Base-by-base conservation (phyloP, 1,140 invertebrate species). In the Hypsibius dujardini region DNA sequence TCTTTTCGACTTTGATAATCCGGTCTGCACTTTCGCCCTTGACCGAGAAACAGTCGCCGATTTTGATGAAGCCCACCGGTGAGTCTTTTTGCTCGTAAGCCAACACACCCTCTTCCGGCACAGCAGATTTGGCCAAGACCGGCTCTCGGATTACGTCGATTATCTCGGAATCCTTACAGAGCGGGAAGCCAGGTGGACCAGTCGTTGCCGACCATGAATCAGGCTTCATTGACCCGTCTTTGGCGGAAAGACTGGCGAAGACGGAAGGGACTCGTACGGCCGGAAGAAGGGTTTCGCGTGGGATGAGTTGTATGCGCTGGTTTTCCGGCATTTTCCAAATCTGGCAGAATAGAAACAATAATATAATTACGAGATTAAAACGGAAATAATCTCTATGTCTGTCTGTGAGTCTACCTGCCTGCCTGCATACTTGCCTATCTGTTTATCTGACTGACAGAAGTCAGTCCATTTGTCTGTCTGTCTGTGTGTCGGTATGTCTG, bases 11-110 rank as follows among this genome's bases (percentile, higher is more conserved):
- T 80, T 94, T 87, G n/a, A 90, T 88, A 72, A 98, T 89, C 71
- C 90, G 84, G 78, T 90, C 89, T 77, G 87, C 87, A 47, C 89
- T 87, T 70, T 87, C 86, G 77, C 91, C 88, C 28, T 87, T 90
- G 12, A 95, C 90, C 79, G 94, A 95, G 47, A 95, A 90, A 81
- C 88, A 94, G 80, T 97, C 94, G 14, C 92, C 93, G 78, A 73
- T 1, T 74, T 73, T 67, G 45, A 74, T 70, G 47, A 69, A 67
- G 47, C 62, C 70, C 14, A 50, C 59, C 1, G 1, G 28, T 62
- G 28, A 70, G 3, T 42, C 47, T 14, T 71, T 50, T 42, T 50
- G 72, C 71, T 47, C 12, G 69, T 50, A 67, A 46, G 46, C 46
- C 46, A 72, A 47, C 60, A 46, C 47, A 46, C 45, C 47, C n/a